Evolutionary conservation across 2,797 vertebrate species (phyloP).

Genomic region (Furcifer pardalis): DNA sequence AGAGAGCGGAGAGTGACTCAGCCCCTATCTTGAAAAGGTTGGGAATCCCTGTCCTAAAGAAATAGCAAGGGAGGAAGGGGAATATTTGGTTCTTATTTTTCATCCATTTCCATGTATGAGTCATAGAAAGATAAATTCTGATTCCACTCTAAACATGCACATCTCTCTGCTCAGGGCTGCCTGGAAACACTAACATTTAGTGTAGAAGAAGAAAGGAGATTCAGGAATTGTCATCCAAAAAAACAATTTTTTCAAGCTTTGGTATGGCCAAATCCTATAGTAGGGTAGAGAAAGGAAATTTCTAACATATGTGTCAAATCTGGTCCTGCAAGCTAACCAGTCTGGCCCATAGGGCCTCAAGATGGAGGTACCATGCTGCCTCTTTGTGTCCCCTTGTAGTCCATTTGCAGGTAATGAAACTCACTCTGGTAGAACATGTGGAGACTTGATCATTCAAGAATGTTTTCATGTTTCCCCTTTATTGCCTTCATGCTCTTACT

Average conservation of each 20-base stretch:
- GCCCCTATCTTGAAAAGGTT: not conserved
- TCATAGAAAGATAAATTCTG: not conserved
- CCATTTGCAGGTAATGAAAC: not conserved
- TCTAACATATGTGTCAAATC: not conserved
- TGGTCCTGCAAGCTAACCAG: not conserved
- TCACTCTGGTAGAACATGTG: not conserved
- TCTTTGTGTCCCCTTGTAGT: not conserved
- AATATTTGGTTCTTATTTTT: not conserved
- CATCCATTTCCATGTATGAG: not conserved
- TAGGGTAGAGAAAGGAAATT: not conserved
- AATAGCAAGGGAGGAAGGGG: not conserved
- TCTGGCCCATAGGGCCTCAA: not conserved
- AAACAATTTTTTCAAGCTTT: not conserved
- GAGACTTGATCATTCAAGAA: constrained; percentile 4
- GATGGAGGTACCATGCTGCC: too few relatives aligned
- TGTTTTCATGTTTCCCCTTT: not conserved
- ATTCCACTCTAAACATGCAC: not conserved
- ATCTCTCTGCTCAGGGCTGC: not conserved
- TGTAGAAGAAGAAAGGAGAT: too few relatives aligned
- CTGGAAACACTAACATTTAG: too few relatives aligned
- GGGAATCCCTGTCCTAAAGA: too few relatives aligned
- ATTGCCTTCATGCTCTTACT: not conserved
- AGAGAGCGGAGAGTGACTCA: too few relatives aligned
- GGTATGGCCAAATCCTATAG: not conserved
- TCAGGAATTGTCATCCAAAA: not conserved